Conservation (phyloP, 2,113 vertebrate species). For the Mesembrinibis cayennensis region DNA sequence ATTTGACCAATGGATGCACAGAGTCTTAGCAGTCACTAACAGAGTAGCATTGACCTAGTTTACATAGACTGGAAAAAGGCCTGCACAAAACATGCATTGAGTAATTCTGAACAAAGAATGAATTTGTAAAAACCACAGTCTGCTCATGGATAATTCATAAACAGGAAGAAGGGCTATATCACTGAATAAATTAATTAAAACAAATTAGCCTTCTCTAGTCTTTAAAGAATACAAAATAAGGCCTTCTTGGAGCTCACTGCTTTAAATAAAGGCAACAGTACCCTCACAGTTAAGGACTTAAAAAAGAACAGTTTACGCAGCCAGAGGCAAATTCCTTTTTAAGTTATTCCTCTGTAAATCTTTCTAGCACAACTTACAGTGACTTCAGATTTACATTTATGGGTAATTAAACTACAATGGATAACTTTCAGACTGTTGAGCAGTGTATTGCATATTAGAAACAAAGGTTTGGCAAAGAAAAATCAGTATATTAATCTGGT, state of each 20-base stretch:
- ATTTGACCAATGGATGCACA: background rate
- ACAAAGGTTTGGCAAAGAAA: background rate
- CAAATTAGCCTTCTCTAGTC: constrained; percentile 44
- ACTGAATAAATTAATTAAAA: constrained; percentile 53
- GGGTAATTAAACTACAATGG: background rate
- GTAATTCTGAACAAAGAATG: constrained; percentile 48
- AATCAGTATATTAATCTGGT: background rate
- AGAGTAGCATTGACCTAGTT: constrained; percentile 36
- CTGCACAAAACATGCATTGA: constrained; percentile 47
- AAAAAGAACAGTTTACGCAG: constrained; percentile 5
- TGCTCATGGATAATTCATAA: constrained; percentile 56
- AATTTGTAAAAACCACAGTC: constrained; percentile 32
- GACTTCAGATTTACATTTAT: background rate
- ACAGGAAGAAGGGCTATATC: constrained; percentile 41
- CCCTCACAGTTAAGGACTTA: constrained; percentile 20
- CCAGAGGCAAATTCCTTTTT: background rate
- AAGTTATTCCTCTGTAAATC: background rate
- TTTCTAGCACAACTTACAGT: background rate
- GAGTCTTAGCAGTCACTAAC: background rate
- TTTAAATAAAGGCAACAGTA: constrained; percentile 42
- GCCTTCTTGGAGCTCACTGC: background rate
- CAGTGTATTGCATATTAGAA: background rate
- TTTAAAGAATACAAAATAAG: constrained; percentile 44
- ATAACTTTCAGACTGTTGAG: background rate
- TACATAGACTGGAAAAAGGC: constrained; percentile 29